Evolutionary conservation across 2,888 invertebrate genomes (phyloP).

Genomic region (Sinohyriopsis cumingii): DNA sequence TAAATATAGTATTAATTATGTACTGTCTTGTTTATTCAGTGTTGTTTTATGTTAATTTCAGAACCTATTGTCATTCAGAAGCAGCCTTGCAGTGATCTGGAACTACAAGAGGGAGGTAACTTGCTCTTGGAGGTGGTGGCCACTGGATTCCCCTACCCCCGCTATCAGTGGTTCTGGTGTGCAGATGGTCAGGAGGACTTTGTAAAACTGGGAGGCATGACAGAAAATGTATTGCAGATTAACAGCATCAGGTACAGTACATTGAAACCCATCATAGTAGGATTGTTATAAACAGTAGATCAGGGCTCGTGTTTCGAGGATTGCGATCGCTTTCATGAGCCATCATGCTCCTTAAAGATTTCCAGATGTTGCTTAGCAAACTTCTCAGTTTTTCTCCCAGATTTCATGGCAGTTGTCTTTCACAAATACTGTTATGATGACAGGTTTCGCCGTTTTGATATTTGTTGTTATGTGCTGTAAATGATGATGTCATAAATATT

Average conservation of each 20-base stretch:
- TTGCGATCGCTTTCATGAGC: too few relatives aligned
- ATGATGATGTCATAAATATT: too few relatives aligned
- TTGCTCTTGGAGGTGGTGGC: constrained; percentile 61
- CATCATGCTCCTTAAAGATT: too few relatives aligned
- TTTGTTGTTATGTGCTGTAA: too few relatives aligned
- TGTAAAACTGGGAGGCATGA: constrained; percentile 15
- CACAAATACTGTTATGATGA: too few relatives aligned
- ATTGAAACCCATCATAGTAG: not conserved
- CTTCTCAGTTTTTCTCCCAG: too few relatives aligned
- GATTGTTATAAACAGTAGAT: too few relatives aligned
- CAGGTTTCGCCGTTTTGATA: too few relatives aligned
- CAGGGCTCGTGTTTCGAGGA: too few relatives aligned
- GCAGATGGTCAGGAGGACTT: constrained; percentile 27
- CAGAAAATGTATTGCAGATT: constrained; percentile 22
- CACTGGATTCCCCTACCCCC: constrained; percentile 69
- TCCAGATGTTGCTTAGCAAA: too few relatives aligned
- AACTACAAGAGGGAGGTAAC: constrained; percentile 44
- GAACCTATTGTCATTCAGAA: constrained; percentile 29
- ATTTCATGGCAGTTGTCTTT: too few relatives aligned
- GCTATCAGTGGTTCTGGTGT: constrained; percentile 66
- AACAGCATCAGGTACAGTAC: constrained; percentile 31
- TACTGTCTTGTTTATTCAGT: not conserved
- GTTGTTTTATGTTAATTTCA: constrained; percentile 10
- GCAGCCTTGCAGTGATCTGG: constrained; percentile 9
- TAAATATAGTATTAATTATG: not conserved